Percentiles rank a stretch among this genome's conserved stretches.
phyloP scores from a whole-genome alignment of 2,888 invertebrate species.

The Dynastes grantii region DNA sequence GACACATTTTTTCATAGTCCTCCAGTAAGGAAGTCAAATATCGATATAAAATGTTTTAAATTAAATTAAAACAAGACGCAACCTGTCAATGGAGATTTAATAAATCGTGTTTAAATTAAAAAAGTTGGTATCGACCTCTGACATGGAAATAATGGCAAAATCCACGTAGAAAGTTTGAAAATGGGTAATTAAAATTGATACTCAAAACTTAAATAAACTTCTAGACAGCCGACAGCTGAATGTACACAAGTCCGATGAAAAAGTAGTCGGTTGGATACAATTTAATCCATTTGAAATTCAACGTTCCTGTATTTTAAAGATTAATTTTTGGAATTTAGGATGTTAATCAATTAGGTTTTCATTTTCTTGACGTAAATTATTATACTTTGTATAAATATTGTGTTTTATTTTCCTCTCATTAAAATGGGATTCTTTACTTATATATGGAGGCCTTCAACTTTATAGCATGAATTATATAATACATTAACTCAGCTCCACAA shows the following conservation, averaged over 20 bases:
- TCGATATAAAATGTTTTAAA: no score
- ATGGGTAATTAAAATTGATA: slow-evolving; percentile 35
- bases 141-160: slow-evolving; percentile 15
- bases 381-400: no score
- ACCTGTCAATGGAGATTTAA: neutral
- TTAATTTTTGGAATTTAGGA: neutral
- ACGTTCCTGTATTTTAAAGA: neutral
- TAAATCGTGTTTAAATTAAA: slow-evolving; percentile 41
- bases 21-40: neutral
- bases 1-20: neutral
- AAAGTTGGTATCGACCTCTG: slow-evolving; percentile 26
- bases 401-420: no score
- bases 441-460: no score
- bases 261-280: slow-evolving; percentile 27
- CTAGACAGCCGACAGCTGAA: neutral
- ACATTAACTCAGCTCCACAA: no score
- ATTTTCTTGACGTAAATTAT: neutral
- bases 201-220: slow-evolving; percentile 27
- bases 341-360: neutral
- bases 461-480: no score
- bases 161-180: slow-evolving; percentile 21
- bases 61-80: no score
- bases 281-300: slow-evolving; percentile 33
- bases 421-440: no score
- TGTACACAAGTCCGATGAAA: slow-evolving; percentile 13